phyloP scores from a whole-genome alignment of 2,888 invertebrate genomes.

The Nebria salina region DNA sequence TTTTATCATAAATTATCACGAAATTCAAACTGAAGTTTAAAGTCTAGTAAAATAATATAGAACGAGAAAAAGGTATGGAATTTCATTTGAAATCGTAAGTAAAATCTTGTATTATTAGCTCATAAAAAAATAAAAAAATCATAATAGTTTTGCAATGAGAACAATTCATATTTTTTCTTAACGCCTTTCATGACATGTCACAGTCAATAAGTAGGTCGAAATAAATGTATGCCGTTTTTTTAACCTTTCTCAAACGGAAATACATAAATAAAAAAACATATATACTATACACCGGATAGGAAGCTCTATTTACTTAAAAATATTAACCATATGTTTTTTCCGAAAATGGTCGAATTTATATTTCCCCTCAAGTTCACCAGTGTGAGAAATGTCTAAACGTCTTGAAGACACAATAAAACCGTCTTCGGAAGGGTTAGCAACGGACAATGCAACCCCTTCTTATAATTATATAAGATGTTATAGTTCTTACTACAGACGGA shows the following conservation, averaged over 20 bases:
- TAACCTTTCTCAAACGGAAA: not conserved
- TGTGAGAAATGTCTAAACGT: conserved; percentile 16
- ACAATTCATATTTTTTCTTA: not conserved
- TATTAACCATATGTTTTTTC: conserved; percentile 10
- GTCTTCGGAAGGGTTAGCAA: not conserved
- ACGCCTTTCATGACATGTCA: not conserved
- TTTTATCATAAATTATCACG: not conserved
- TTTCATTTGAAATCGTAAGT: no score
- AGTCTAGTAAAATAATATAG: no score
- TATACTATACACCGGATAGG: not conserved
- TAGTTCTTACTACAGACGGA: not conserved
- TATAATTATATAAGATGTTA: not conserved
- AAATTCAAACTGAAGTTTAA: no score
- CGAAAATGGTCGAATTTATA: conserved; percentile 7
- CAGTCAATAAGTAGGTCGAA: not conserved
- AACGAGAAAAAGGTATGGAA: no score
- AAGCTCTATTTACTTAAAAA: not conserved
- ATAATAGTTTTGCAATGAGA: no score
- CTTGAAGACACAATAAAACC: conserved; percentile 7
- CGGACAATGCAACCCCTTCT: not conserved
- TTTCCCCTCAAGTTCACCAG: conserved; percentile 3
- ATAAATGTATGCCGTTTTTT: not conserved
- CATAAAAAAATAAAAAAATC: no score
- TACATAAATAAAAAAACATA: not conserved
- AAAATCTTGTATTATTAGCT: no score